Evolutionary conservation across 1,140 invertebrate species (phyloP).

Genomic region (Drosophila nasuta): DNA sequence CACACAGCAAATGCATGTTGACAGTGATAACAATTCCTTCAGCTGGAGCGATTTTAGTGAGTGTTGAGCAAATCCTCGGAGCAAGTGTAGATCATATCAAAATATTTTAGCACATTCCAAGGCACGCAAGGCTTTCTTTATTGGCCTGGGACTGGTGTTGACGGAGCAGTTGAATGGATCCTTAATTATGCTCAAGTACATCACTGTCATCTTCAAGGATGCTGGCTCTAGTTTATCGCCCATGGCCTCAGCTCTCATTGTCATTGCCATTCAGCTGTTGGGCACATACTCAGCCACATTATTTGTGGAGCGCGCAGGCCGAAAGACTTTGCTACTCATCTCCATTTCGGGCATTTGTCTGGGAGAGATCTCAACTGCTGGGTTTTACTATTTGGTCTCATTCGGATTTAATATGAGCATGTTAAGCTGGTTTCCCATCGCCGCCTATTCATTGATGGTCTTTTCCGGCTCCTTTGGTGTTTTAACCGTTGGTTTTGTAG

Average conservation of each 20-base stretch:
- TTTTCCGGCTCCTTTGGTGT: background rate
- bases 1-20: background rate
- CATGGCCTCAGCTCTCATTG: slow-evolving; percentile 89
- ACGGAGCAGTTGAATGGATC: slow-evolving; percentile 85
- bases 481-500: background rate
- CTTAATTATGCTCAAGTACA: slow-evolving; percentile 85
- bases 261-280: slow-evolving; percentile 87
- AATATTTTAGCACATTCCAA: slow-evolving; percentile 34
- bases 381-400: background rate
- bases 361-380: background rate
- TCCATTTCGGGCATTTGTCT: slow-evolving; percentile 8
- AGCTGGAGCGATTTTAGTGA: slow-evolving; percentile 45
- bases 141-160: slow-evolving; percentile 47
- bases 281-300: slow-evolving; percentile 85
- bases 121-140: slow-evolving; percentile 46
- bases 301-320: slow-evolving; percentile 85
- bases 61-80: background rate
- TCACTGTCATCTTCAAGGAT: slow-evolving; percentile 87
- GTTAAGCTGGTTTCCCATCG: background rate
- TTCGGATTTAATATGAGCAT: background rate
- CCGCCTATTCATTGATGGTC: background rate
- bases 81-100: no score
- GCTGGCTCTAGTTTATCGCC: slow-evolving; percentile 87
- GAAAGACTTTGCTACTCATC: slow-evolving; percentile 57
- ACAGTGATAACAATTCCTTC: no score